Evolutionary conservation across 2,797 vertebrate genomes (phyloP), one percentile per base, ranked within the genome.

Genomic region (Sciurus vulgaris): DNA sequence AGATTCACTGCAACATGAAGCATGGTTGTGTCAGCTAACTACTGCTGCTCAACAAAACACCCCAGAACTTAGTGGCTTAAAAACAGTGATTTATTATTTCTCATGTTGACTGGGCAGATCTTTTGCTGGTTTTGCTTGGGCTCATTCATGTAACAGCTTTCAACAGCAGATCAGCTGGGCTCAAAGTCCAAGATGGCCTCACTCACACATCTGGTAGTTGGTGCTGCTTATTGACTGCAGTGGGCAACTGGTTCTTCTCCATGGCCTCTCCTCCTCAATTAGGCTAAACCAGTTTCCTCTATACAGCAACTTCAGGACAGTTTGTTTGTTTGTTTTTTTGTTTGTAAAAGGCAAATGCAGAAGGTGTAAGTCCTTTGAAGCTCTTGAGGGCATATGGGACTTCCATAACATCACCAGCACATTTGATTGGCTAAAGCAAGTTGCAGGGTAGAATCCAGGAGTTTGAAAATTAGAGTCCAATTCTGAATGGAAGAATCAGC

Each of bases 1-100:
- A 61, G 61, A 72, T 72, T 94, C 38, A 67, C 24, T n/a, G 65
- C 83, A 83, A 70, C 14, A 7, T 6, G 38, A 84, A 77, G 17
- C 30, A 24, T 85, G n/a, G 26, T 10, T 78, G 1, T 63, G 26
- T 49, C 26, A 35, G n/a, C 63, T 56, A 49, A 17, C 65, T 56
- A 85, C 18, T 73, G 72, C 28, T 86, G 30, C 33, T 92, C 51
- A 70, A 79, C 30, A 74, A 88, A 73, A 70, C 30, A 59, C 15
- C 2, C 59, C 6, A 1, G 74, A 93, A 65, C 7, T 22, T 28
- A 56, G 49, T 38, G 13, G 51, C 30, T 97, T 83, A 26, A 76
- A 69, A 63, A 54, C 13, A 84, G 9, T 72, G 35, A n/a, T 47
- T 87, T 76, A 14, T 70, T 51, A 47, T 51, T 86, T 93, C 9